Base-by-base conservation (phyloP, 35 echinoderm and acorn worm genomes). In the Stichopus chloronotus region DNA sequence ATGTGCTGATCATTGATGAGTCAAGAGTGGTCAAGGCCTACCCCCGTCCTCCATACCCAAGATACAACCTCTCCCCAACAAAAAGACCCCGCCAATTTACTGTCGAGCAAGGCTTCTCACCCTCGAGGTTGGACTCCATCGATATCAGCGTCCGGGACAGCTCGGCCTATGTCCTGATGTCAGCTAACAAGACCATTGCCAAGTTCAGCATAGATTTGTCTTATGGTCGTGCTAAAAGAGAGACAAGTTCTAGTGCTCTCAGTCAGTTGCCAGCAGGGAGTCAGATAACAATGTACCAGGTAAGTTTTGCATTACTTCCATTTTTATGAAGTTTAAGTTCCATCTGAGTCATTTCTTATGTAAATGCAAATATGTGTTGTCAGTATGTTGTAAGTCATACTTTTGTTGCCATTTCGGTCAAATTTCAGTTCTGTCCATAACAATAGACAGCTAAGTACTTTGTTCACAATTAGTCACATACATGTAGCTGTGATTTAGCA, bases 1-100 rank as follows among this genome's bases (percentile, higher is more conserved):
- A 53, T 14, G 7, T 83, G 80, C 80, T 83, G 5, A 52, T 83
- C 11, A 55, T 83, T 17, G 80, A 83, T 6, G 80, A 83, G 80
- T 83, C 80, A 53, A 19, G 19, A 43, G 80, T 83, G 4, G 19
- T 55, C 17, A 83, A 83, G 7, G 21, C 55, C 4, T 55, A 83
- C 5, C 80, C 25, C 20, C 43, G 43, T 12, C 9, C 61, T 65
- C 11, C 61, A 17, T 65, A 14, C 61, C 19, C 61, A 11, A 65
- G 61, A 19, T 65, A 14, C 11, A 65, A 65, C 2, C 19, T 65
- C 61, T 11, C 61, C 9, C 11, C 13, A 9, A 4, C 61, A 11
- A 65, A 19, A 19, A 65, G 61, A 65, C 11, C 19, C 61, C 43
- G 52, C 5, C 80, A 24, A 8, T 83, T 13, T 52, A 17, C 25